Evolutionary conservation across 2,888 invertebrate species (phyloP).

Genomic region (Watsonalla cultraria): DNA sequence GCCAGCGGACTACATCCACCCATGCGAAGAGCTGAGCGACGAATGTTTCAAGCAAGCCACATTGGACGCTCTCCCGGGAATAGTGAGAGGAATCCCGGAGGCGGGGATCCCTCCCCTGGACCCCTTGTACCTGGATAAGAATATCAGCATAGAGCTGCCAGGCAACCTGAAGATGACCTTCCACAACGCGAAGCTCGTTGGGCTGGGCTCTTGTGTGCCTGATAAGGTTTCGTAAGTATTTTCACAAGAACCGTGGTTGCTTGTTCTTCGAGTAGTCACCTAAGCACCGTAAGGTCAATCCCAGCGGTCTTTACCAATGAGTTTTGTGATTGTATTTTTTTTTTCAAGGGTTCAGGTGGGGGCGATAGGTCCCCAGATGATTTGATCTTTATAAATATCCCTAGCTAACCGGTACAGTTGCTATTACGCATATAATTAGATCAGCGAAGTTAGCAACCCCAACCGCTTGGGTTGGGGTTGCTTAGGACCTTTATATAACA

Average conservation of each 20-base stretch:
- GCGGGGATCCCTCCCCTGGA: slow-evolving; percentile 62
- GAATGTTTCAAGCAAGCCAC: slow-evolving; percentile 71
- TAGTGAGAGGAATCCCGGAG: slow-evolving; percentile 66
- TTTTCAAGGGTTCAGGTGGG: too few relatives aligned
- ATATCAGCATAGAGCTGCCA: slow-evolving; percentile 64
- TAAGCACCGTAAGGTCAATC: too few relatives aligned
- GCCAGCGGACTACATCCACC: slow-evolving; percentile 69
- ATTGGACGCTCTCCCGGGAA: slow-evolving; percentile 62
- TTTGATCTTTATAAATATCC: too few relatives aligned
- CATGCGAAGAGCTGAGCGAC: slow-evolving; percentile 58
- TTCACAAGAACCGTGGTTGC: neutral
- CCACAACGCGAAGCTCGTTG: slow-evolving; percentile 61
- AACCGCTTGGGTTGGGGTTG: too few relatives aligned
- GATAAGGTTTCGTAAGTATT: slow-evolving; percentile 69
- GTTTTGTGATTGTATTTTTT: too few relatives aligned
- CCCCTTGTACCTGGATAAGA: slow-evolving; percentile 56
- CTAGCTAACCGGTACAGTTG: too few relatives aligned
- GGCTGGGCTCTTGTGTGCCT: slow-evolving; percentile 59
- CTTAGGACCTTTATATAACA: too few relatives aligned
- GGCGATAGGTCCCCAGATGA: too few relatives aligned
- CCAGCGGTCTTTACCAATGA: too few relatives aligned
- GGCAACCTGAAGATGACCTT: slow-evolving; percentile 70
- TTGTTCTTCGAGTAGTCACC: neutral
- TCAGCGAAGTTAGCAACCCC: too few relatives aligned
- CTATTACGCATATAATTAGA: too few relatives aligned